Evolutionary conservation across 37 sponge, comb jelly and placozoan genomes (phyloP), one percentile per base, ranked within the genome.

Genomic region (Petrosia ficiformis): DNA sequence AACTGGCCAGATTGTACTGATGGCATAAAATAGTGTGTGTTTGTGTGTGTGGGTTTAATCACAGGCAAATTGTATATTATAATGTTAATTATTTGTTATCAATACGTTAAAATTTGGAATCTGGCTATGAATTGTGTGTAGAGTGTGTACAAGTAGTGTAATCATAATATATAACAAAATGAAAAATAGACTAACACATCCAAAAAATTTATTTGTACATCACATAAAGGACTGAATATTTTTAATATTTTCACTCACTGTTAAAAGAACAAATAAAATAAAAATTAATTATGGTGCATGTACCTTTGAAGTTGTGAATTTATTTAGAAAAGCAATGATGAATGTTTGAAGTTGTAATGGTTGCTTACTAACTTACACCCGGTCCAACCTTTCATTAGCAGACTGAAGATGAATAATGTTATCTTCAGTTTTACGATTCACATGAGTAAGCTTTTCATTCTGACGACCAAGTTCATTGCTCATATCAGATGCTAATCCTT

Each of bases 401-500:
- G 85, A 74, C 14, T 78, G 65, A 41, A 95, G 37, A 61, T 90
- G 88, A 43, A 28, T 63, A 31, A 74, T 80, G 42, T 95, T 88
- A 36, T 79, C 84, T 22, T 85, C 92, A 36, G 83, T 78, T 72
- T 95, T 97, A 31, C 76, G 44, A 48, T 90, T 90, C 68, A 97
- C 74, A 3, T 87, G 65, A 8, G 88, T 94, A 25, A 98, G 82
- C 79, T 98, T 91, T 2, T 70, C 59, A 59, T 98, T 95, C 78
- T 98, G 99, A 35, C 87, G 76, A 36, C 83, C 94, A 40, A 98
- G 72, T 59, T 98, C 99, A 67, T 66, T 75, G 14, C 99, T 96
- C 99, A 98, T 95, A 28, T 95, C 99, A 30, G 44, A 56, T n/a
- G 99, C 99, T 74, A 98, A 85, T 0, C 83, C 85, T 70, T 93